Conservation (phyloP, 2,113 vertebrate species). For the Myotis yumanensis region DNA sequence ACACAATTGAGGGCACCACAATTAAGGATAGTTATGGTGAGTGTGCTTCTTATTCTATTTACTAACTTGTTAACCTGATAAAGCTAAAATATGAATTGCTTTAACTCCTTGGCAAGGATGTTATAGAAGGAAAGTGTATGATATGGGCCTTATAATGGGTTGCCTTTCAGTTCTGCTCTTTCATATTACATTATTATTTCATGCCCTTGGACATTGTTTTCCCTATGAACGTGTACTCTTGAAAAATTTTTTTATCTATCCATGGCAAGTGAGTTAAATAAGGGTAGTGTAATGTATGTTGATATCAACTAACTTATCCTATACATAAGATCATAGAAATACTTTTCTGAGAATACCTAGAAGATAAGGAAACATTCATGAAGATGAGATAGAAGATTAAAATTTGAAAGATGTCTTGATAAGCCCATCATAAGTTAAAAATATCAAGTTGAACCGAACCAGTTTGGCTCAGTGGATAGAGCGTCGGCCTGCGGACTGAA, state of each 20-base stretch:
- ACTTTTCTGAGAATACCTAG: background rate
- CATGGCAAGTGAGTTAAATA: background rate
- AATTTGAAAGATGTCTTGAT: background rate
- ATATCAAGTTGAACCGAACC: background rate
- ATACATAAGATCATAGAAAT: background rate
- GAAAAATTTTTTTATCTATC: background rate
- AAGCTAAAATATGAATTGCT: background rate
- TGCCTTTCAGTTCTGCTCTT: background rate
- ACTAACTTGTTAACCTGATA: background rate
- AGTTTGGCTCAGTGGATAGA: too few relatives aligned
- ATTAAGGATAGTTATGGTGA: background rate
- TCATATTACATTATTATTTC: background rate
- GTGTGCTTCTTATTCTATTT: background rate
- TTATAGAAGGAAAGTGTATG: background rate
- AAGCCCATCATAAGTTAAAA: background rate
- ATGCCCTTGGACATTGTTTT: background rate
- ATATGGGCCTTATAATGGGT: background rate
- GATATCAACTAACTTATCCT: conserved; percentile 17
- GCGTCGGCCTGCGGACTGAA: too few relatives aligned
- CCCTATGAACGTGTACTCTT: background rate
- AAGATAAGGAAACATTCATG: conserved; percentile 13
- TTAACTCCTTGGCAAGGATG: background rate
- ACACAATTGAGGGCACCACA: background rate
- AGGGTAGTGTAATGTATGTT: background rate
- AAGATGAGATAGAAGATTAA: background rate